Percentiles rank a stretch among this genome's conserved stretches.
phyloP scores from a whole-genome alignment of 2,113 vertebrate species.

The Psilopsiagon aymara region DNA sequence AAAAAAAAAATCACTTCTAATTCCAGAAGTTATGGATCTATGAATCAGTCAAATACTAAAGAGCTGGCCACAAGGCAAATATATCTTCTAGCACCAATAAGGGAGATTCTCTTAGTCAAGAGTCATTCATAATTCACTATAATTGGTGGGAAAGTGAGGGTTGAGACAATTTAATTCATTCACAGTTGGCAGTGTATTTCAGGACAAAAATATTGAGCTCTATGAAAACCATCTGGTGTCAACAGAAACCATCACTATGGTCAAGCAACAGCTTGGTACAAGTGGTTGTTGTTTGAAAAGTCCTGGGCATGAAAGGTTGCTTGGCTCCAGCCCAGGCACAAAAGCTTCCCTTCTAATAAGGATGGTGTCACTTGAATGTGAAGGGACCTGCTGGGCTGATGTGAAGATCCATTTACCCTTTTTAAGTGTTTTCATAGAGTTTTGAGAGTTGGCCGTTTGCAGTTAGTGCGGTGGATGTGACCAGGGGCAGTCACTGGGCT shows the following conservation, averaged over 20 bases:
- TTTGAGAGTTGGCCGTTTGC: not conserved
- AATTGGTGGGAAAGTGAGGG: conserved; percentile 58
- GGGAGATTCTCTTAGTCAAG: conserved; percentile 17
- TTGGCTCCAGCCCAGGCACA: not conserved
- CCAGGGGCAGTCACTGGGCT: accelerated
- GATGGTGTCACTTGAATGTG: accelerated
- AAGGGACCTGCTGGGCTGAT: not conserved
- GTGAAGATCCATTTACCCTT: not conserved
- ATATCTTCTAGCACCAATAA: conserved; percentile 36
- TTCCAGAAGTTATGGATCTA: conserved; percentile 46
- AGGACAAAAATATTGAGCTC: not conserved
- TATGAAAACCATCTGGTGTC: conserved; percentile 59
- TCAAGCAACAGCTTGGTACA: not conserved
- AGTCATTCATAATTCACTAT: conserved; percentile 54
- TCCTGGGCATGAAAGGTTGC: not conserved
- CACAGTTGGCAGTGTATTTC: conserved; percentile 13
- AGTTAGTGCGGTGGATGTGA: accelerated
- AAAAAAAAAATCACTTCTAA: conserved; percentile 51
- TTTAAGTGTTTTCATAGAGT: not conserved
- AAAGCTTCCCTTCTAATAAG: not conserved
- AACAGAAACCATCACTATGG: not conserved
- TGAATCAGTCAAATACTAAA: conserved; percentile 52
- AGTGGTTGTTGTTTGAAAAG: not conserved
- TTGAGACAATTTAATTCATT: conserved; percentile 50
- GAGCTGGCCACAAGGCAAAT: conserved; percentile 45